Conservation (phyloP, 2,888 invertebrate species). For the Stramonita haemastoma region DNA sequence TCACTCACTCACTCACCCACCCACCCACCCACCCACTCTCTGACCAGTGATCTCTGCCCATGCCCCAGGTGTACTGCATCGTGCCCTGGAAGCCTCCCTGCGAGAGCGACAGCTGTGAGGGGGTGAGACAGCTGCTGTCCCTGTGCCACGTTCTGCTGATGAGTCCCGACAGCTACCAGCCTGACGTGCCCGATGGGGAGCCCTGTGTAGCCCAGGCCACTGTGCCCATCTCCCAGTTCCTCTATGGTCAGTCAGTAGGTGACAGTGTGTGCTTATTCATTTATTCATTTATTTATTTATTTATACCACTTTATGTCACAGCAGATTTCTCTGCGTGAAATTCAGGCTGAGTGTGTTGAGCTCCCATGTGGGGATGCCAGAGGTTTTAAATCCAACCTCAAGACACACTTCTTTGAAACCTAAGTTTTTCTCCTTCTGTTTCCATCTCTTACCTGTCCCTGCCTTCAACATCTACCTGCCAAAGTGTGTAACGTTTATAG, state of each 20-base stretch:
- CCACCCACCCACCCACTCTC: neutral
- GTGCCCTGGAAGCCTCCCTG: constrained; percentile 50
- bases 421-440: too few relatives aligned
- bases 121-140: constrained; percentile 22
- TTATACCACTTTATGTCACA: too few relatives aligned
- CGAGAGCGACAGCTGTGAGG: constrained; percentile 33
- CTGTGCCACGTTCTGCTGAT: constrained; percentile 42
- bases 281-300: too few relatives aligned
- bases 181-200: neutral
- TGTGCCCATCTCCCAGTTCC: constrained; percentile 42
- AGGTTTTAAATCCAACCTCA: too few relatives aligned
- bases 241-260: constrained; percentile 38
- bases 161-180: constrained; percentile 47
- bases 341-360: too few relatives aligned
- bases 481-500: too few relatives aligned
- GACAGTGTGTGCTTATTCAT: neutral
- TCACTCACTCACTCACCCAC: neutral
- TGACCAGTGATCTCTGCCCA: too few relatives aligned
- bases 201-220: constrained; percentile 45
- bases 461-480: too few relatives aligned
- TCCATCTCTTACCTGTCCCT: too few relatives aligned
- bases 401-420: too few relatives aligned
- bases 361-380: too few relatives aligned
- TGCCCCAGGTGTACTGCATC: constrained; percentile 43
- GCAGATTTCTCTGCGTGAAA: too few relatives aligned